Evolutionary conservation across 2,113 vertebrate genomes (phyloP), one percentile per base, ranked within the genome.

Genomic region (Alectura lathami): DNA sequence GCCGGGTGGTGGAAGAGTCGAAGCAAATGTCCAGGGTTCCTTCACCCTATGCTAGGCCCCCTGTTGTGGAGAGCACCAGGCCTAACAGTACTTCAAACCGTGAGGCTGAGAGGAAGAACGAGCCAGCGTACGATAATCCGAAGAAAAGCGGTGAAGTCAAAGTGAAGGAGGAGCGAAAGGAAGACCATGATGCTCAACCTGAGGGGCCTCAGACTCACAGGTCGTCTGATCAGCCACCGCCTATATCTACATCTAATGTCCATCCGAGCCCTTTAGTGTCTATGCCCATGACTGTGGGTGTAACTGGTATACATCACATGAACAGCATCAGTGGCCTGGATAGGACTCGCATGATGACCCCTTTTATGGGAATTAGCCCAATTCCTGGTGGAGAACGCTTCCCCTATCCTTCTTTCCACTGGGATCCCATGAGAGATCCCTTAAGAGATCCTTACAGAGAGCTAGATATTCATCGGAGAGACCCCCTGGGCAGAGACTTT

Each of bases 291-390:
- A 97, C 98, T 47, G 98, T 99, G 97, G 98, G 99, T 53, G 98
- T 99, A 96, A 97, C 98, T 0, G 98, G 98, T 3, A 98, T 99
- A 77, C 99, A 99, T 92, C 98, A 99, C 92, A 99, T 99, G 97
- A 99, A 99, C 98, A 98, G 97, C 97, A 98, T 99, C 96, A 97
- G 98, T 79, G 95, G 98, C 84, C 98, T 99, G 97, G 99, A 99
- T 91, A 98, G 99, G 98, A 99, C 99, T 98, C 99, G 99, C 95
- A 98, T 99, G 98, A 98, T 99, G 97, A 98, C 98, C 3, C 99
- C 99, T 78, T 99, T 99, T 94, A 99, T 99, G 99, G 99, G 99
- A 89, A 99, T 99, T 92, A 99, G 99, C 93, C 98, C 99, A 14
- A 99, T 99, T 91, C 98, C 99, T 4, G 99, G 99, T 22, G 98